Evolutionary conservation across 2,888 invertebrate genomes (phyloP), one percentile per base, ranked within the genome.

Genomic region (Agriopis marginaria): DNA sequence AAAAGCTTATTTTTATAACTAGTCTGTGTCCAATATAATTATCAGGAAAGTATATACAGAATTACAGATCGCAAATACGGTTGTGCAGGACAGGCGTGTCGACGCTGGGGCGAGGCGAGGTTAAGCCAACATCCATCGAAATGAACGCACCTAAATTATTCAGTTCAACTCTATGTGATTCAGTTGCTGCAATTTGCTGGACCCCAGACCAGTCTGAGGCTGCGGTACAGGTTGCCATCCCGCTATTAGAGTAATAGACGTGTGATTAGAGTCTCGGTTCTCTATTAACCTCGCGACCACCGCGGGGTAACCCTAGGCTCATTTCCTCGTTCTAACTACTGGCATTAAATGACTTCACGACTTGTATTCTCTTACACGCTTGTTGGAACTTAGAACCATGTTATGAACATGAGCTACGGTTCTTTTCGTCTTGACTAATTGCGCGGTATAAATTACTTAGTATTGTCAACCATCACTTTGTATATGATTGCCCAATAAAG

Each of bases 231-330:
- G 75, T 75, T 78, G 71, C 76, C 75, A 65, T 66, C 66, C 65
- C 59, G 76, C 78, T 78, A 86, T 85, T 84, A 83, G 67, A 64
- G 70, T 83, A 77, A 79, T 78, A 75, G 74, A 59, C 65, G 73
- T 61, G 68, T 69, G 71, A 80, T 81, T 82, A 82, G 62, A 71
- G 65, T 68, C 72, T 71, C 70, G 70, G 72, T 74, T 82, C 78
- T 77, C 76, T 74, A 79, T 79, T 80, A 76, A 77, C 77, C 77
- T 80, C 70, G 59, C 75, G 75, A 79, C 77, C 81, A 79, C 75
- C 77, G 71, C 66, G 59, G 71, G 71, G 70, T 64, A 67, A 51
- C 69, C 71, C 68, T 72, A 70, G 66, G 47, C 67, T 78, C 74
- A 78, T 81, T 83, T 82, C 77, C 79, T 79, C 68, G 72, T 75